Percentiles rank a stretch among this genome's conserved stretches.
Evolutionary conservation across 2,113 vertebrate species (phyloP).

Genomic region (Gorsachius goisagi): DNA sequence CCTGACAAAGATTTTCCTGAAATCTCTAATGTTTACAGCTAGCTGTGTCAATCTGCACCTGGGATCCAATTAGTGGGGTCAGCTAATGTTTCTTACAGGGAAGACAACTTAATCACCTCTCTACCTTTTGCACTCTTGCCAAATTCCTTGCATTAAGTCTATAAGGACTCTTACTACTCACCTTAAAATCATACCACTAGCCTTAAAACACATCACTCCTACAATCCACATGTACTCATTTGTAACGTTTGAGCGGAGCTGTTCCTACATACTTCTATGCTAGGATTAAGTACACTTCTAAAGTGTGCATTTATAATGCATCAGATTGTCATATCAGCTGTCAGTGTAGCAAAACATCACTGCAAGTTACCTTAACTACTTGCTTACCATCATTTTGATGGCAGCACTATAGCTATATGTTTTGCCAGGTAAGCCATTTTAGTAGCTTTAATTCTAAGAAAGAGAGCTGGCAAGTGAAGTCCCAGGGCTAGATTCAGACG

Average conservation of each 20-base stretch:
- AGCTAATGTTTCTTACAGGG: not conserved
- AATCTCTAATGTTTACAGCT: not conserved
- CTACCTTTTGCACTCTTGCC: not conserved
- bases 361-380: not conserved
- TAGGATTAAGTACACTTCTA: not conserved
- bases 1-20: not conserved
- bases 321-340: not conserved
- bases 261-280: not conserved
- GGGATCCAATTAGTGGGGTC: not conserved
- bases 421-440: not conserved
- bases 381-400: not conserved
- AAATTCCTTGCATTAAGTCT: not conserved
- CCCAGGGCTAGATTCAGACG: not conserved
- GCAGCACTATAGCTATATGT: not conserved
- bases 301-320: not conserved
- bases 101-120: not conserved
- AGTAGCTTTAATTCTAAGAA: not conserved
- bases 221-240: not conserved
- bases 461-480: not conserved
- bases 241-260: not conserved
- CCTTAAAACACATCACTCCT: not conserved
- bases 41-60: not conserved
- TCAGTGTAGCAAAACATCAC: not conserved
- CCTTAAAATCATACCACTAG: not conserved
- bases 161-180: not conserved